These are phyloP conservation scores for Parascotia fuliginaria DNA, from an alignment of 2,888 invertebrate species.

Conservation along the genomic window DNA sequence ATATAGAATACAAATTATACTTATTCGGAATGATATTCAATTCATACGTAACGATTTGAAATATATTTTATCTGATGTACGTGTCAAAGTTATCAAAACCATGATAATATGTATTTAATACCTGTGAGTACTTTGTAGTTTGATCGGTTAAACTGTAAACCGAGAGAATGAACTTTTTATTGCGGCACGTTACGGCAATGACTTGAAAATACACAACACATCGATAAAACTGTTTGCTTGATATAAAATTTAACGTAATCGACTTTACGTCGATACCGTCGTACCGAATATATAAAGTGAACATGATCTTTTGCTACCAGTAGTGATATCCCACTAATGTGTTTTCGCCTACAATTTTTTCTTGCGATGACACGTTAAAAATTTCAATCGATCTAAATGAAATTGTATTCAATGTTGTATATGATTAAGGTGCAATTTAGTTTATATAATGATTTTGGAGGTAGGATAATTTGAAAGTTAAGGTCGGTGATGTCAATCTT, in stretches of 20 bases:
- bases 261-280: conserved; percentile 68
- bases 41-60: conserved; percentile 1
- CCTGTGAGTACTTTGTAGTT: conserved; percentile 13
- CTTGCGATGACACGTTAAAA: conserved; percentile 82
- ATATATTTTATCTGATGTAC: conserved; percentile 10
- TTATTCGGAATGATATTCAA: conserved; percentile 2
- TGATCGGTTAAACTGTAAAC: conserved; percentile 28
- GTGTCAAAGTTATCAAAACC: conserved; percentile 8
- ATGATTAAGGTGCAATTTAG: conserved; percentile 59
- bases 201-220: conserved; percentile 52
- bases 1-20: conserved; percentile 10
- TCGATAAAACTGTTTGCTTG: conserved; percentile 71
- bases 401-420: conserved; percentile 53
- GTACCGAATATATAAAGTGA: conserved; percentile 69
- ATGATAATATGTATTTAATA: conserved; percentile 7
- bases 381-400: conserved; percentile 43
- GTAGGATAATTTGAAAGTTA: conserved; percentile 79
- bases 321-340: conserved; percentile 83
- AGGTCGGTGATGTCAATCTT: conserved; percentile 81
- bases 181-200: conserved; percentile 38
- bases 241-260: conserved; percentile 78
- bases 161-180: conserved; percentile 39
- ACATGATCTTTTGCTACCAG: conserved; percentile 76
- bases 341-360: conserved; percentile 82
- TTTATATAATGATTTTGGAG: conserved; percentile 52